Evolutionary conservation across 1,140 invertebrate genomes (phyloP).

Genomic region (Drosophila lacertosa): DNA sequence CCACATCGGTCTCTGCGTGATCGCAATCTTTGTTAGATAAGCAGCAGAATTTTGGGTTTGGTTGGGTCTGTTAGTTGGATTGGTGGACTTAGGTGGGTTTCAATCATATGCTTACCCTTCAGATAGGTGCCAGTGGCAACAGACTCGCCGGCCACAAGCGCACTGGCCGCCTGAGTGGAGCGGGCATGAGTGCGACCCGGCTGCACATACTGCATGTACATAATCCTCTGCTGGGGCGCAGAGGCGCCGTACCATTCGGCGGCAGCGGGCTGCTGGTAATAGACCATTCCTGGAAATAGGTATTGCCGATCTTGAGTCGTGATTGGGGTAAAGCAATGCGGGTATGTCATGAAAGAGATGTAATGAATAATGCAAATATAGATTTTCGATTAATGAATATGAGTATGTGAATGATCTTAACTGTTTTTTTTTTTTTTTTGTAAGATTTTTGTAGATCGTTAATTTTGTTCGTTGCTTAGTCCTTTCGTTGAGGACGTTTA

Average conservation of each 20-base stretch:
- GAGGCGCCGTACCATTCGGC: slow-evolving; percentile 65
- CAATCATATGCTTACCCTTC: slow-evolving; percentile 66
- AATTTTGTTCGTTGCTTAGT: not conserved
- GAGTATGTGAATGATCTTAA: too few species aligned
- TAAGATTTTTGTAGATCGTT: too few species aligned
- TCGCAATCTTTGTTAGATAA: slow-evolving; percentile 79
- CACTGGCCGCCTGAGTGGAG: slow-evolving; percentile 76
- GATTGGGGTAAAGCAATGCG: not conserved
- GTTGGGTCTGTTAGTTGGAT: slow-evolving; percentile 39
- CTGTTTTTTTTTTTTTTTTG: too few species aligned
- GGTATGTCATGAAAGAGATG: slow-evolving; percentile 14
- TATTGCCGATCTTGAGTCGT: slow-evolving; percentile 69
- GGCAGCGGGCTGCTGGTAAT: slow-evolving; percentile 72
- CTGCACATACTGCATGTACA: slow-evolving; percentile 83
- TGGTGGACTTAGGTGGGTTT: not conserved
- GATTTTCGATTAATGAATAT: too few species aligned
- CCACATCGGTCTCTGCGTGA: slow-evolving; percentile 75
- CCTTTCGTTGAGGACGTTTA: not conserved
- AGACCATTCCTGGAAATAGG: slow-evolving; percentile 81
- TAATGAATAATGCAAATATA: slow-evolving; percentile 1
- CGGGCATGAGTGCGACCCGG: slow-evolving; percentile 71
- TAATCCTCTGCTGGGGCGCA: slow-evolving; percentile 75
- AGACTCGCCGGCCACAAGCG: slow-evolving; percentile 77
- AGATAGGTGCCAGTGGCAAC: slow-evolving; percentile 82
- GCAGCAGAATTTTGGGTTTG: slow-evolving; percentile 2